These are phyloP conservation scores for Leptosomus discolor DNA, from an alignment of 2,113 vertebrate genomes.

Conservation along the genomic window DNA sequence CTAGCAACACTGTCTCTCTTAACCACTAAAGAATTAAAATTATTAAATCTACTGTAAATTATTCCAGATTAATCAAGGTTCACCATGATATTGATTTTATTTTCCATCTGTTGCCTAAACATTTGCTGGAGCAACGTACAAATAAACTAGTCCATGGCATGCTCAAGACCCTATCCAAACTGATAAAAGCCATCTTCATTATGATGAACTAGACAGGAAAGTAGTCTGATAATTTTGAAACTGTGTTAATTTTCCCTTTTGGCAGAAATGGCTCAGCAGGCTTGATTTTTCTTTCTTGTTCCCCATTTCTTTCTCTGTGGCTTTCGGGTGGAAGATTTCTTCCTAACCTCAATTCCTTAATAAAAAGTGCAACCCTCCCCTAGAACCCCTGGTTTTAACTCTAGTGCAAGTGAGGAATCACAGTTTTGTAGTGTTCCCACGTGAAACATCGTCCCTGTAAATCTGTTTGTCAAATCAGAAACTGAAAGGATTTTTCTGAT, in stretches of 20 bases:
- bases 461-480: neutral
- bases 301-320: neutral
- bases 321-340: neutral
- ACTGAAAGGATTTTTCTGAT: neutral
- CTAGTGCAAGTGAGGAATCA: neutral
- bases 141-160: neutral
- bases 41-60: neutral
- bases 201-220: neutral
- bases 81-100: neutral
- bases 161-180: neutral
- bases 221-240: neutral
- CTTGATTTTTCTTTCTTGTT: neutral
- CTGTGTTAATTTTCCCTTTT: neutral
- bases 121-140: neutral
- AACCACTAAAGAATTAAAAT: neutral
- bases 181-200: neutral
- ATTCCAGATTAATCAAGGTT: neutral
- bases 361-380: fast-evolving
- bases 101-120: neutral
- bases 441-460: neutral
- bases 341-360: neutral
- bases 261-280: neutral
- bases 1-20: neutral
- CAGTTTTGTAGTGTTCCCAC: neutral
- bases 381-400: neutral